Conservation (phyloP, 2,797 vertebrate species). For the Acanthurus leucopareius region DNA sequence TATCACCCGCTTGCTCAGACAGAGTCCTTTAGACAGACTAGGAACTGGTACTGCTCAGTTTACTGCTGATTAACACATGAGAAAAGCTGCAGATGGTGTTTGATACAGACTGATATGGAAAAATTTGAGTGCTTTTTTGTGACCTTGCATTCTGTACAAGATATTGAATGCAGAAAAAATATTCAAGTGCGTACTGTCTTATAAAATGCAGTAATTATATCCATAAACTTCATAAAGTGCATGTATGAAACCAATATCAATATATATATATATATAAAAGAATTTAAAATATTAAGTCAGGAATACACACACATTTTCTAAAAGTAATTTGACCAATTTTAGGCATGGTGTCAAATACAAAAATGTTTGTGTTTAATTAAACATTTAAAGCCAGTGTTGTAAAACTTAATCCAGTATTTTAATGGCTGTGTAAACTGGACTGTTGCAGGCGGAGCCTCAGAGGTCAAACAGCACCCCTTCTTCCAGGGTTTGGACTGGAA, state of each 20-base stretch:
- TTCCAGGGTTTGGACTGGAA: conserved; percentile 96
- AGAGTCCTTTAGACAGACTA: conserved; percentile 92
- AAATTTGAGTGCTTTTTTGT: neutral
- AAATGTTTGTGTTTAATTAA: neutral
- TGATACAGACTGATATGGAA: neutral
- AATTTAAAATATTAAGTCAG: neutral
- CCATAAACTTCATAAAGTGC: neutral
- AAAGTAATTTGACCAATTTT: neutral
- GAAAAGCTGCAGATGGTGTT: neutral
- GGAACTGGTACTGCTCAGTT: conserved; percentile 88
- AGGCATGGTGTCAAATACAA: neutral
- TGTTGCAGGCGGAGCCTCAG: conserved; percentile 89
- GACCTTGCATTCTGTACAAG: neutral
- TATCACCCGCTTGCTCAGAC: conserved; percentile 92
- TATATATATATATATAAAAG: neutral
- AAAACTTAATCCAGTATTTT: neutral
- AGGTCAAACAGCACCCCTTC: conserved; percentile 95
- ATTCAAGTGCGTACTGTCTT: too few species aligned
- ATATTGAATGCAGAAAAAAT: neutral
- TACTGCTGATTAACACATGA: conserved; percentile 5
- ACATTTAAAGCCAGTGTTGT: neutral
- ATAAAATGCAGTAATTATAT: neutral
- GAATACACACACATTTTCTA: neutral
- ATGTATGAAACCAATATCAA: neutral
- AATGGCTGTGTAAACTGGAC: conserved; percentile 2